Percentiles rank a stretch among this genome's conserved stretches.
Evolutionary conservation across 2,797 vertebrate species (phyloP).

Genomic region (Lateolabrax maculatus): DNA sequence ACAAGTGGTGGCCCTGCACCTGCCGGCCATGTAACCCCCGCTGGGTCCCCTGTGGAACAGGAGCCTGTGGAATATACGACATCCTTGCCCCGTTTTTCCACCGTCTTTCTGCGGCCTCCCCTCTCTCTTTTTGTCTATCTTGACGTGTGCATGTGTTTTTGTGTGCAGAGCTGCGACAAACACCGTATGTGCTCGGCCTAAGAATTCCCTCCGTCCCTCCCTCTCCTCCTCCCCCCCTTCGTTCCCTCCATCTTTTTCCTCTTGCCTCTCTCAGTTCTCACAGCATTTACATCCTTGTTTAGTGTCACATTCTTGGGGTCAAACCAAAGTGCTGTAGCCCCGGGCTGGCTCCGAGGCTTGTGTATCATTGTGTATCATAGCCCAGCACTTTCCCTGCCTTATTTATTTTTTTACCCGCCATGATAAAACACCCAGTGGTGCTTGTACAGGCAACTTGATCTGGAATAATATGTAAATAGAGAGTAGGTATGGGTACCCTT

Average conservation of each 20-base stretch:
- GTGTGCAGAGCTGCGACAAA: slow-evolving; percentile 42
- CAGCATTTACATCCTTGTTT: slow-evolving; percentile 81
- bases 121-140: slow-evolving; percentile 36
- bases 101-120: too few species aligned
- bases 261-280: slow-evolving; percentile 23
- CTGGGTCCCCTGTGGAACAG: slow-evolving; percentile 36
- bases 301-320: slow-evolving; percentile 77
- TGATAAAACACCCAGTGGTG: slow-evolving; percentile 71
- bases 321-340: slow-evolving; percentile 71
- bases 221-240: not conserved
- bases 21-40: slow-evolving; percentile 66
- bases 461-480: slow-evolving; percentile 76
- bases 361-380: slow-evolving; percentile 73
- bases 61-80: slow-evolving; percentile 14
- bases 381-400: slow-evolving; percentile 26
- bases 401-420: slow-evolving; percentile 54
- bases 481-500: slow-evolving; percentile 38
- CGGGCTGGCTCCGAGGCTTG: slow-evolving; percentile 76
- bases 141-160: slow-evolving; percentile 47
- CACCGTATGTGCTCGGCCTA: slow-evolving; percentile 59
- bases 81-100: not conserved
- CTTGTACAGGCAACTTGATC: slow-evolving; percentile 56
- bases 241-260: not conserved
- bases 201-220: slow-evolving; percentile 31
- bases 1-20: slow-evolving; percentile 52